A percentile compares a stretch with the other conserved stretches of the same genome.
Conservation (phyloP, 2,797 vertebrate genomes). For the Bryconaethiops microstoma region DNA sequence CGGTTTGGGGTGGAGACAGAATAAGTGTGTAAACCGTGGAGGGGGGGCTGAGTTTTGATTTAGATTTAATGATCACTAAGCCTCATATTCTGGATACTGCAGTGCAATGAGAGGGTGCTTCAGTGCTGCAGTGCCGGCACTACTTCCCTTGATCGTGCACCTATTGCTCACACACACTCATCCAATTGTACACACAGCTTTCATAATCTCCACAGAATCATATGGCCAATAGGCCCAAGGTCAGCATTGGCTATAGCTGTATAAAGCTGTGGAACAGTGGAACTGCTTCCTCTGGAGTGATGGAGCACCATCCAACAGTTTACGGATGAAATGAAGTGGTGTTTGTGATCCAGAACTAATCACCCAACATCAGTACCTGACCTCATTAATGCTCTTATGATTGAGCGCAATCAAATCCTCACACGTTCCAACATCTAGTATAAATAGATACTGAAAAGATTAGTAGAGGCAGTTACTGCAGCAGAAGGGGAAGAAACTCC, state of each 20-base stretch:
- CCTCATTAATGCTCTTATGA: not conserved
- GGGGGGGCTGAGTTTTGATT: too few relatives aligned
- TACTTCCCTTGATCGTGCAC: too few relatives aligned
- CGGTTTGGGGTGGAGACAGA: too few relatives aligned
- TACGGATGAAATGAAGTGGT: not conserved
- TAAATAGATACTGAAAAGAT: not conserved
- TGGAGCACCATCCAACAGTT: not conserved
- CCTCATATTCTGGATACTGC: too few relatives aligned
- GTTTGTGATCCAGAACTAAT: not conserved
- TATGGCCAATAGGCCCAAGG: not conserved
- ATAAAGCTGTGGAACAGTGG: not conserved
- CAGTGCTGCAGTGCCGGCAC: too few relatives aligned
- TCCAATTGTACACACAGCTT: not conserved
- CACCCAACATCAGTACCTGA: not conserved
- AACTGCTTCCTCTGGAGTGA: not conserved
- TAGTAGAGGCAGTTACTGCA: not conserved
- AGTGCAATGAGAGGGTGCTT: too few relatives aligned
- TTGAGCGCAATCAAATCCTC: not conserved
- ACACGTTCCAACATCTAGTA: not conserved
- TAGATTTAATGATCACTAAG: too few relatives aligned
- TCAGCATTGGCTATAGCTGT: too few relatives aligned
- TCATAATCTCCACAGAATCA: not conserved
- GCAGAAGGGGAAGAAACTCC: not conserved
- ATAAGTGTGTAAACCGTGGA: too few relatives aligned
- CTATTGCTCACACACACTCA: not conserved